These are phyloP conservation scores for Conus betulinus DNA, from an alignment of 1,140 invertebrate genomes.

Conservation along the genomic window DNA sequence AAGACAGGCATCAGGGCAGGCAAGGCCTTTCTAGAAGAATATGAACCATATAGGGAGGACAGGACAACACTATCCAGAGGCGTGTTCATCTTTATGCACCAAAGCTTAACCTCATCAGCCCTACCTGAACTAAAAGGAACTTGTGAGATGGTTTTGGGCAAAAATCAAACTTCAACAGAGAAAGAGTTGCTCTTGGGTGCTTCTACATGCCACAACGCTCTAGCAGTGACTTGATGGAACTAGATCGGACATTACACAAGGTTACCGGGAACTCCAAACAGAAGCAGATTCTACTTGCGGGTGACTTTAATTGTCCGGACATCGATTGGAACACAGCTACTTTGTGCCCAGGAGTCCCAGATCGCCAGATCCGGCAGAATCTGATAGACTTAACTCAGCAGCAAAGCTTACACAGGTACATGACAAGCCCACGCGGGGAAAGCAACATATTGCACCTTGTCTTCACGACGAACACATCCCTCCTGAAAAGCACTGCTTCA, in stretches of 20 bases:
- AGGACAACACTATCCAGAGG: conserved; percentile 3
- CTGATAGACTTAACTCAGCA: conserved; percentile 29
- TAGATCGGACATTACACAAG: too few species aligned
- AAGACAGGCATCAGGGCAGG: neutral
- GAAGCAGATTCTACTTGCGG: neutral
- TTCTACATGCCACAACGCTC: too few species aligned
- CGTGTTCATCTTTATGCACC: conserved; percentile 27
- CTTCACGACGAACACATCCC: neutral
- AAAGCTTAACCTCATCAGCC: conserved; percentile 16
- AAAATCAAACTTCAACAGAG: conserved; percentile 26
- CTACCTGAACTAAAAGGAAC: too few species aligned
- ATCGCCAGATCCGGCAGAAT: conserved; percentile 35
- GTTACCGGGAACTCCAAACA: too few species aligned
- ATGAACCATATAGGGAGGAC: neutral
- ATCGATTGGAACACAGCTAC: conserved; percentile 15
- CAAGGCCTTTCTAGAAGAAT: too few species aligned
- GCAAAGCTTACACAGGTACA: conserved; percentile 39
- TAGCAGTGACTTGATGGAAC: too few species aligned
- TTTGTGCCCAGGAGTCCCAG: conserved; percentile 31
- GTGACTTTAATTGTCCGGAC: neutral
- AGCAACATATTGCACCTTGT: conserved; percentile 41
- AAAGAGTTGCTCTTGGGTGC: conserved; percentile 2
- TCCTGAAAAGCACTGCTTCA: too few species aligned
- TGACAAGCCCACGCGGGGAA: conserved; percentile 33
- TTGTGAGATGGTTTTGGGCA: too few species aligned